These are phyloP conservation scores for Plodia interpunctella DNA, from an alignment of 1,140 invertebrate species.

Conservation along the genomic window DNA sequence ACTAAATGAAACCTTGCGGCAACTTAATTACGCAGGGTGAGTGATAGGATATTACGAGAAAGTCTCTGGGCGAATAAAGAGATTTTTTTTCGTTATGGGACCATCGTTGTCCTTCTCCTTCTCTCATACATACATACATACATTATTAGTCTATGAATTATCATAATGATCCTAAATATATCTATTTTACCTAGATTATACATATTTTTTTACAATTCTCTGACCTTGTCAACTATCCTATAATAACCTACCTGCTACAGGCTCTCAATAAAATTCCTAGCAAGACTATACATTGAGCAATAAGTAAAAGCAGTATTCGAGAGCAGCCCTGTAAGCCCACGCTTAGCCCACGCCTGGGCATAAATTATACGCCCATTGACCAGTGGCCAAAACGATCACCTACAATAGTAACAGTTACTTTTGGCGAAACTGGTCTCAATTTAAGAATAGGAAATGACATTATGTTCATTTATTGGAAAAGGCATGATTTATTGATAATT, in stretches of 20 bases:
- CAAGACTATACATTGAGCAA: conserved; percentile 33
- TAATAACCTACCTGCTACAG: background rate
- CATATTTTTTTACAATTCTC: too few species aligned
- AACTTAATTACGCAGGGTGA: too few species aligned
- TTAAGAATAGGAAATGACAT: background rate
- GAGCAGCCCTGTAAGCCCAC: conserved; percentile 40
- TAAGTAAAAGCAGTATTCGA: conserved; percentile 62
- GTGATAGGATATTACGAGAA: too few species aligned
- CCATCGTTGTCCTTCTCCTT: too few species aligned
- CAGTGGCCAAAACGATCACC: conserved; percentile 61
- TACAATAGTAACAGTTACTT: conserved; percentile 26
- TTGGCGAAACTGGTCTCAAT: conserved; percentile 4
- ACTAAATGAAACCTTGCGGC: background rate
- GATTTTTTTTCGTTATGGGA: too few species aligned
- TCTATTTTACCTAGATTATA: too few species aligned
- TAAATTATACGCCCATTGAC: conserved; percentile 44
- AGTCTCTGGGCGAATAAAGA: too few species aligned
- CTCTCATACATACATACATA: too few species aligned
- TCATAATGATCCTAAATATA: too few species aligned
- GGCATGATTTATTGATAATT: background rate
- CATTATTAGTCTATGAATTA: too few species aligned
- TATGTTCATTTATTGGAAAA: background rate
- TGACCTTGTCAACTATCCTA: too few species aligned
- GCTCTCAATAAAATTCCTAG: conserved; percentile 3
- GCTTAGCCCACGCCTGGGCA: conserved; percentile 25